Evolutionary conservation across 2,797 vertebrate genomes (phyloP), one percentile per base, ranked within the genome.

Genomic region (Coranthus polyacanthus): DNA sequence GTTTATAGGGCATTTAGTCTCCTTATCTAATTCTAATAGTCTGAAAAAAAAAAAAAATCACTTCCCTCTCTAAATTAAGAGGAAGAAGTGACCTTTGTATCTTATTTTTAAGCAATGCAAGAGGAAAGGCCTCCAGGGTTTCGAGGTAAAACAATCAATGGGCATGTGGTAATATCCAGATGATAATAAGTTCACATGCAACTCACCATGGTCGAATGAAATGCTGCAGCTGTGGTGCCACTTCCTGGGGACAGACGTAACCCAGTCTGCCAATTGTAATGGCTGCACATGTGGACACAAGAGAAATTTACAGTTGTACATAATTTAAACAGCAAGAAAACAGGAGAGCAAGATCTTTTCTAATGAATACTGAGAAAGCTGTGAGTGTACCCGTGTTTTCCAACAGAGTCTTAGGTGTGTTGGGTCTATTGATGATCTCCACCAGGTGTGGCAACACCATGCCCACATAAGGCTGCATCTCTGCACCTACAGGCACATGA

Each of bases 241-340:
- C 97, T 88, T 98, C 97, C 90, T 98, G 96, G 1, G 97, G 97
- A 88, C 97, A 98, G 62, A 98, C 97, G 3, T 95, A 98, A 72
- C 97, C 97, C 64, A 98, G 92, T 68, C 97, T 94, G 63, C 97
- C 97, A 4, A 98, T 98, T 9, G 97, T 98, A 78, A 98, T 98
- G 78, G 97, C 97, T 98, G 88, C 71, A 75, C n/a, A 64, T 1
- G 11, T 6, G 9, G 15, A 20, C 70, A 89, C 58, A 51, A n/a
- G 11, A 12, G 0, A 50, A 17, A 24, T 41, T n/a, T 1, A 44
- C 4, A 12, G 0, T 3, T 56, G 41, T 21, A n/a, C 4, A 1
- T 10, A 6, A 24, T 24, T 7, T 21, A 5, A 10, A 20, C 18
- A 38, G 7, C 11, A 0, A 22, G 2, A n/a, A 5, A 21, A 55